Evolutionary conservation across 2,797 vertebrate species (phyloP), one percentile per base, ranked within the genome.

Genomic region (Cossypha polioptera): DNA sequence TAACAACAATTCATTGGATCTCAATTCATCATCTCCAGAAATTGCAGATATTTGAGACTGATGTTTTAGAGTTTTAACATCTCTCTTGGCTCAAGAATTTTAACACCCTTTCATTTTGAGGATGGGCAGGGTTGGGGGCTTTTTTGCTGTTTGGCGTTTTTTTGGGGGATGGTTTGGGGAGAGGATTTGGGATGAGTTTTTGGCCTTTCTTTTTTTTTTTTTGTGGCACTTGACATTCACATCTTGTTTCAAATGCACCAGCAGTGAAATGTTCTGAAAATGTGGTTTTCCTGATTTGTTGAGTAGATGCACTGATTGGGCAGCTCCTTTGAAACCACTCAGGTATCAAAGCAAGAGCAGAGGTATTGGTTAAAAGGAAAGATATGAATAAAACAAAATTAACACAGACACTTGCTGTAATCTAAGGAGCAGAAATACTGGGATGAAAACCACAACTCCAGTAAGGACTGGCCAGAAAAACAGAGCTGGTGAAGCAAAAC

Each of bases 111-210:
- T 19, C 35, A 54, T 61, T 72, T 4, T 40, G 20, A 92, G 45
- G 38, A 35, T 86, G 71, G 13, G 38, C 8, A 55, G 10, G 7
- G 13, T 12, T 62, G 5, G 6, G 10, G 5, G 1, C 0, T 0
- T n/a, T 65, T 50, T 59, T 45, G 9, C 8, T 9, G 29, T 67
- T 61, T 36, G 13, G 8, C 2, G 0, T 15, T 35, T 38, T 75
- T 21, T 12, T 16, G 48, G 1, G 6, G 4, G 4, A 4, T 11
- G 4, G 3, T 3, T 7, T 10, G 6, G 11, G 20, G 11, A 33
- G 4, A 45, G 11, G 11, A 76, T 6, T 63, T 0, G 24, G 14
- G 14, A 19, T 51, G 20, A 28, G 57, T 16, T 71, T 68, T 29
- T 21, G 22, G 5, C 1, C 1, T 20, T 26, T 26, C 28, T n/a